These are phyloP conservation scores for Litoditis marina DNA, from an alignment of 2,888 invertebrate genomes.

Conservation along the genomic window DNA sequence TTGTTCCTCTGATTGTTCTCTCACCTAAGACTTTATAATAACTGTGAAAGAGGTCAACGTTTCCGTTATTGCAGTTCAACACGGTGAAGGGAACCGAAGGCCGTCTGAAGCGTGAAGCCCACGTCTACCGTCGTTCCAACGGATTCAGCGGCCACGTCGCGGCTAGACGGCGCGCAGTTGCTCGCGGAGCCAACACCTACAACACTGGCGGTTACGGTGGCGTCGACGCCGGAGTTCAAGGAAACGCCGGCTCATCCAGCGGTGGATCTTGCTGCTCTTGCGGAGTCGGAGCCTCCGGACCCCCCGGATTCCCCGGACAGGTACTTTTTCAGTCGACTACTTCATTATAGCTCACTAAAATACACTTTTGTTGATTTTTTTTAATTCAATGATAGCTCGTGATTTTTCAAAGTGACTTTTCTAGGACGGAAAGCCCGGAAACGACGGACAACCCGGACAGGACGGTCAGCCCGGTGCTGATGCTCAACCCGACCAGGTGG, in stretches of 20 bases:
- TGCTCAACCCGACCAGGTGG: constrained; percentile 20
- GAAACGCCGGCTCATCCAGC: constrained; percentile 22
- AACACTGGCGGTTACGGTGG: constrained; percentile 10
- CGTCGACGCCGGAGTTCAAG: constrained; percentile 29
- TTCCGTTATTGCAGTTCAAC: constrained; percentile 14
- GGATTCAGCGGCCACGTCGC: constrained; percentile 6
- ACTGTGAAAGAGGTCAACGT: neutral
- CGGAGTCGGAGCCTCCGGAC: constrained; percentile 37
- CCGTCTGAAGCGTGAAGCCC: constrained; percentile 13
- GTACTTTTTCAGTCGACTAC: no score
- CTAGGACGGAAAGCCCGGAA: constrained; percentile 18
- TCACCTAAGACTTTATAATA: no score
- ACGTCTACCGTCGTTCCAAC: neutral
- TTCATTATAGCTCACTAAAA: no score
- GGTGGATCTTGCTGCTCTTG: constrained; percentile 48
- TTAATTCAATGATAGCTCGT: no score
- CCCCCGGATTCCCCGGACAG: constrained; percentile 27
- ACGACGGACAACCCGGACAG: constrained; percentile 11
- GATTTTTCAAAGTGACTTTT: no score
- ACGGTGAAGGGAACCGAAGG: constrained; percentile 12
- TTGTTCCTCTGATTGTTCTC: no score
- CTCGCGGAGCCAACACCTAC: constrained; percentile 14
- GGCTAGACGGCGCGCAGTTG: constrained; percentile 10
- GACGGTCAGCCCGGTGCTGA: constrained; percentile 18
- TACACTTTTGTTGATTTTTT: no score